Evolutionary conservation across 2,888 invertebrate genomes (phyloP).

Genomic region (Agrilus mali): DNA sequence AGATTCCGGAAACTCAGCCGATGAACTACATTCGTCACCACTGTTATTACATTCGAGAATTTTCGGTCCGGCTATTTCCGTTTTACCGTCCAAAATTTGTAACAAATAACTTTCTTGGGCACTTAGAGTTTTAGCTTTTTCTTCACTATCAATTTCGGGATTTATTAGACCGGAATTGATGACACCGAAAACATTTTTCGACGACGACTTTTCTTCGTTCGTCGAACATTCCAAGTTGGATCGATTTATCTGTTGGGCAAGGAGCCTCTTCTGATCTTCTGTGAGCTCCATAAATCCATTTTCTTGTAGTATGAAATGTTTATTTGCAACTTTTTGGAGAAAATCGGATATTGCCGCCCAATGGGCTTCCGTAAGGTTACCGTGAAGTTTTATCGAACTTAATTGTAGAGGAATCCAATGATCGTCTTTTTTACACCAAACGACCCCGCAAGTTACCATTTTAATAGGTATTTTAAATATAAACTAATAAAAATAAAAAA

Average conservation of each 20-base stretch:
- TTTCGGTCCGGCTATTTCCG: slow-evolving; percentile 8
- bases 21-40: background rate
- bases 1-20: too few relatives aligned
- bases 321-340: slow-evolving; percentile 50
- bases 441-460: slow-evolving; percentile 51
- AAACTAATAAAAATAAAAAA: too few relatives aligned
- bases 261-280: slow-evolving; percentile 28
- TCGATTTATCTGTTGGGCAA: slow-evolving; percentile 20
- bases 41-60: slow-evolving; percentile 4
- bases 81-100: slow-evolving; percentile 15
- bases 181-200: slow-evolving; percentile 23
- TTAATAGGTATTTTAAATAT: too few relatives aligned
- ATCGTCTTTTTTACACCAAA: slow-evolving; percentile 57
- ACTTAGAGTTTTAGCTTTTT: slow-evolving; percentile 18
- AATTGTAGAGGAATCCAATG: slow-evolving; percentile 55
- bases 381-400: slow-evolving; percentile 52
- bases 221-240: background rate
- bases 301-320: slow-evolving; percentile 45
- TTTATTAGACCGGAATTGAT: slow-evolving; percentile 15
- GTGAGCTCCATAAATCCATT: slow-evolving; percentile 32
- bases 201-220: slow-evolving; percentile 3
- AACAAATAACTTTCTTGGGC: slow-evolving; percentile 17
- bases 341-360: slow-evolving; percentile 53
- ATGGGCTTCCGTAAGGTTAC: slow-evolving; percentile 51
- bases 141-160: slow-evolving; percentile 4